Conservation (phyloP, 2,113 vertebrate genomes). For the Petromus typicus region DNA sequence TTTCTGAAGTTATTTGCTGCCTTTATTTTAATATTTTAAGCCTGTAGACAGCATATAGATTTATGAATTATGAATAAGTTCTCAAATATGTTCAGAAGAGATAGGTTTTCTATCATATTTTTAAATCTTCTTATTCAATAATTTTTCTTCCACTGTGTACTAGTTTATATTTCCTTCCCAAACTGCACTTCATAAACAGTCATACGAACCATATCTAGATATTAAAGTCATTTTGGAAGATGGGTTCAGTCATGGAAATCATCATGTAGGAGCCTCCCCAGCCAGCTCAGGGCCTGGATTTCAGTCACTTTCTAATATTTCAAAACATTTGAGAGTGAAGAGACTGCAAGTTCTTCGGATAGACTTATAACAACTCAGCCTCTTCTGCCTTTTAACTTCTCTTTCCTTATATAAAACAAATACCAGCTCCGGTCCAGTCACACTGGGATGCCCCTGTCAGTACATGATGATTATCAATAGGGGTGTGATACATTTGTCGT, state of each 20-base stretch:
- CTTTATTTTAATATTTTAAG: constrained; percentile 40
- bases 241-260: not conserved
- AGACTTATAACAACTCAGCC: not conserved
- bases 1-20: not conserved
- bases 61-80: not conserved
- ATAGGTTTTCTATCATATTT: not conserved
- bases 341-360: not conserved
- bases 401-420: not conserved
- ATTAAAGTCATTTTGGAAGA: not conserved
- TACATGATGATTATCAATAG: not conserved
- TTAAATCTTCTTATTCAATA: not conserved
- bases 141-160: not conserved
- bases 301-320: not conserved
- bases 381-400: not conserved
- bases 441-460: not conserved
- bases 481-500: not conserved
- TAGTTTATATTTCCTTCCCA: not conserved
- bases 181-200: not conserved
- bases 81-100: not conserved
- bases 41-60: not conserved
- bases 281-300: not conserved
- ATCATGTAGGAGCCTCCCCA: not conserved
- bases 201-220: not conserved
- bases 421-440: not conserved
- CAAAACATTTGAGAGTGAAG: not conserved